Evolutionary conservation across 2,888 invertebrate species (phyloP), one percentile per base, ranked within the genome.

Genomic region (Xestoiulus laeticollis): DNA sequence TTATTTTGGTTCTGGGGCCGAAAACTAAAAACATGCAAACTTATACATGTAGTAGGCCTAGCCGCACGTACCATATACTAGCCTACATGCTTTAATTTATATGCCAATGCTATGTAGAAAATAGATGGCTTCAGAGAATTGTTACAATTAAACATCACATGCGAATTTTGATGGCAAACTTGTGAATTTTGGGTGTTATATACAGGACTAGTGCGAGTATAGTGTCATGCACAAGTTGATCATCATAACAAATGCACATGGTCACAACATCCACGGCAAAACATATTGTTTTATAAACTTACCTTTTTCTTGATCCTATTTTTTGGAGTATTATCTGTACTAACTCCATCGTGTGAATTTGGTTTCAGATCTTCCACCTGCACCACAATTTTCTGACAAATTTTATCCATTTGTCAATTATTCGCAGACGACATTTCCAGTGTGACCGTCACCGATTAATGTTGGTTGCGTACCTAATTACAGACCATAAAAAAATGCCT

Each of bases 331-430:
- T 30, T 12, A 12, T 78, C 78, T 14, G 14, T 4, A 78, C 78
- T 22, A 12, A 12, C 12, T 78, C 2, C 26, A 26, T 30, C 78
- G 30, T 78, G 78, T 30, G 30, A 6, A 2, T 4, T 22, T 78
- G 78, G 78, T 14, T 78, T 26, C 78, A 78, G 30, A 30, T 78
- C 78, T 14, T 78, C 30, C 30, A 30, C 78, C 12, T 26, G 30
- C 26, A 78, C 78, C 10, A 78, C 78, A 30, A 78, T 78, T 78
- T 78, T 78, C 14, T 30, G 78, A 78, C 14, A 78, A 78, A 78
- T 10, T 78, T 78, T 4, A 30, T 2, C 30, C 78, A 78, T 78
- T 30, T 78, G 12, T 4, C 10, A 78, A 22, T 10, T 12, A 78
- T 78, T 78, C 14, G 78, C 78, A 78, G 78, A 78, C 78, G 78